Base-by-base conservation (phyloP, 2,113 vertebrate genomes). In the Rousettus leschenaultii region DNA sequence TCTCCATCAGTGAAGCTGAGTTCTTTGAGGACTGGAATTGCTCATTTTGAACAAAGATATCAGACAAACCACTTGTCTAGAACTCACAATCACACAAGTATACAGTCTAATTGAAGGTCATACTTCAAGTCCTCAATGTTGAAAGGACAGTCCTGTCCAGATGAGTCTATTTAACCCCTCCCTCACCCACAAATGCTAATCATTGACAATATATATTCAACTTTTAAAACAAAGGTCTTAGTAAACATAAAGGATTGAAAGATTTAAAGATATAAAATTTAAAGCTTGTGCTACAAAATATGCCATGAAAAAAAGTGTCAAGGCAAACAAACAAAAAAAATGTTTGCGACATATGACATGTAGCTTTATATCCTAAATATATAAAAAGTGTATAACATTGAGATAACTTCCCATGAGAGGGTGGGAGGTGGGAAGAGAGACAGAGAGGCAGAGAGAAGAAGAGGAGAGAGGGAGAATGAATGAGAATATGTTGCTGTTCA, bases 171-270 rank as follows among this genome's bases (percentile, higher is more conserved):
- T 71, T 11, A 71, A 0, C 43, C 13, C 21, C 8, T 33, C 55
- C 84, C 45, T 13, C 38, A 55, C 61, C 61, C 66, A 71, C 35
- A 79, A 79, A 40, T n/a, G 57, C 40, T 83, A 61, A 35, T 92
- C 21, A 82, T 51, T 55, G 61, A 24, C 61, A 48, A 8, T 16
- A 43, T 53, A 15, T 53, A 15, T 48, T 18, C 22, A 74, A 61
- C 51, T 94, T 80, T 61, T 79, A 85, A 92, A 95, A 53, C 88
- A 88, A 92, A 85, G 38, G 14, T 89, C 55, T 83, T 73, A 90
- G n/a, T 28, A 84, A 7, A 45, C 11, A 3, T 35, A 18, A 78
- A 78, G 79, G 51, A 35, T 61, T 28, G 51, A 14, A 66, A 68
- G 53, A 43, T 78, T 74, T 78, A n/a, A 80, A 22, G 45, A 53